Base-by-base conservation (phyloP, 2,888 invertebrate species). In the Stegana nigrithorax region DNA sequence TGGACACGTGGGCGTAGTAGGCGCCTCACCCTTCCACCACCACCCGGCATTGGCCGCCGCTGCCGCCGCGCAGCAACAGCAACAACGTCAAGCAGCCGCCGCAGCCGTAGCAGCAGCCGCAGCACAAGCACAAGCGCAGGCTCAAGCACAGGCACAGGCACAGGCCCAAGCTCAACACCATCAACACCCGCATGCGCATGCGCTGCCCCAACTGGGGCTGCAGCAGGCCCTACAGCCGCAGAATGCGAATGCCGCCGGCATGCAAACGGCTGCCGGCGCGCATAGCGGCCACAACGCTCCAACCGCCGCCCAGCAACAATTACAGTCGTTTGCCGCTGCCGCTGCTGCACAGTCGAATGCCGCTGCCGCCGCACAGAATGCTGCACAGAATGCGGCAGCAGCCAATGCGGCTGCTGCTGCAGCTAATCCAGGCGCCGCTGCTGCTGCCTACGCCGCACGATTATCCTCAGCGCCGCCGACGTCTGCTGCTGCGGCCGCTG, bases 11-110 rank as follows among this genome's bases (percentile, higher is more conserved):
- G 93, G 79, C 88, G 92, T 84, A 89, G 91, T 80, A 81, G 88
- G 72, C 73, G 89, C 90, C 66, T 88, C 80, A 58, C 78, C 83
- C 67, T 84, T 80, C 69, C 75, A 75, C 70, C 74, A 82, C 73
- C 82, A 75, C 66, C 91, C 91, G 83, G 71, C 73, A 44, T 92
- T 91, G 68, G 78, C 82, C 71, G 90, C 92, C 75, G 90, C 91
- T 63, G 91, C 73, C 90, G 67, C 82, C 57, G 83, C 83, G 66
- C 83, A 83, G 67, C 81, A 81, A 65, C 81, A 80, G 66, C 83
- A 81, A 67, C 78, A 73, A 64, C 80, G 78, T 58, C 73, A 88
- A 92, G 84, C 79, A 88, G 90, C 69, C 88, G 79, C 73, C 64
- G 81, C 81, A 55, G 75, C 88, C 92, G 84, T 79, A 88, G 89